A percentile compares a stretch with the other conserved stretches of the same genome.
Evolutionary conservation across 1,140 invertebrate genomes (phyloP).

Genomic region (Chymomyza costata): DNA sequence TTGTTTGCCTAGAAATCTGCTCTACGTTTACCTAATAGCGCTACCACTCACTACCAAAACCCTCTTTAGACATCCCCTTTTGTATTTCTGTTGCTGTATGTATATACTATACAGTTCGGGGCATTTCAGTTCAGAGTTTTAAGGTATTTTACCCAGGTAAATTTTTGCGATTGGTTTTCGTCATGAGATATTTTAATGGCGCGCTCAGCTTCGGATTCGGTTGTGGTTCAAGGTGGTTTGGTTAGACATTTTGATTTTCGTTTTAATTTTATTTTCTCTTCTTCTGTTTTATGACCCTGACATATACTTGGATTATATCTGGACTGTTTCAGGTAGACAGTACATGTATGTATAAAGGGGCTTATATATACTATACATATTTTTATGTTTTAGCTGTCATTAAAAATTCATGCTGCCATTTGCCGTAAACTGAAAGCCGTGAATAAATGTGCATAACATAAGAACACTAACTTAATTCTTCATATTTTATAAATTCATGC

Average conservation of each 20-base stretch:
- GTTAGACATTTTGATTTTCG: slow-evolving; percentile 18
- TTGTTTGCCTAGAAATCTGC: slow-evolving; percentile 20
- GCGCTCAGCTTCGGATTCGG: slow-evolving; percentile 15
- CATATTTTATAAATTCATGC: no score
- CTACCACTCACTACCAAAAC: no score
- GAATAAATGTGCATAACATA: no score
- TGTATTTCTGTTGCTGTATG: slow-evolving; percentile 13
- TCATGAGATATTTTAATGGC: slow-evolving; percentile 20
- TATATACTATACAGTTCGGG: slow-evolving; percentile 3
- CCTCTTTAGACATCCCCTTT: no score
- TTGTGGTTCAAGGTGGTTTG: slow-evolving; percentile 44
- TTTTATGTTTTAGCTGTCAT: background rate
- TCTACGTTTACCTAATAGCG: slow-evolving; percentile 14
- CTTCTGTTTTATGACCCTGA: slow-evolving; percentile 1
- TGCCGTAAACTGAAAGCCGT: no score
- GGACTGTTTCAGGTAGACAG: slow-evolving; percentile 7
- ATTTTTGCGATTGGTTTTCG: slow-evolving; percentile 56
- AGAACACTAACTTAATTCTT: no score
- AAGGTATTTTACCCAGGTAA: slow-evolving; percentile 31
- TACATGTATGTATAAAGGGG: background rate
- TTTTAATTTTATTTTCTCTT: background rate
- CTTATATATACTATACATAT: background rate
- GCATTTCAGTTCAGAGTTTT: slow-evolving; percentile 6
- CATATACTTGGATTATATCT: slow-evolving; percentile 18
- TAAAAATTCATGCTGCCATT: no score